Conservation (phyloP, 2,113 vertebrate species). For the Rhagologus leucostigma region DNA sequence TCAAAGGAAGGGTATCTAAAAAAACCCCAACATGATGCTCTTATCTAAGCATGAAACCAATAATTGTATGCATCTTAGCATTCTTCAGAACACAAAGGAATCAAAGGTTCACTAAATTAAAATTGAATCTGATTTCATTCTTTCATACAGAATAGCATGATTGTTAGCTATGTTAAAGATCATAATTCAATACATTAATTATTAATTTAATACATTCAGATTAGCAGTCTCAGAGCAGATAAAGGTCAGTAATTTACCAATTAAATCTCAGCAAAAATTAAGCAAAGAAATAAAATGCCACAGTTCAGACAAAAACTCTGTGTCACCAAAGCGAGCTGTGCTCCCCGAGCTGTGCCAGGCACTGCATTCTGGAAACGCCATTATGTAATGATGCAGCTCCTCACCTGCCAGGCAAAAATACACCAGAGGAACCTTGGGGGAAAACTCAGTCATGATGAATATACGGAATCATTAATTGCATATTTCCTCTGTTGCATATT, state of each 20-base stretch:
- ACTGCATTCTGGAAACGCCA: background rate
- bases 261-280: background rate
- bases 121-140: background rate
- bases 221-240: background rate
- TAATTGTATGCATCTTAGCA: background rate
- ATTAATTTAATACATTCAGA: background rate
- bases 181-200: background rate
- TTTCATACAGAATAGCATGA: background rate
- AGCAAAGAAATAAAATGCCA: background rate
- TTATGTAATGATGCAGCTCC: background rate
- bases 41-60: background rate
- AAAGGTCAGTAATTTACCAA: background rate
- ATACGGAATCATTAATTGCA: background rate
- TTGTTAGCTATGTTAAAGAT: background rate
- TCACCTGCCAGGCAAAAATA: background rate
- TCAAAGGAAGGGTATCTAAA: background rate
- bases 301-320: background rate
- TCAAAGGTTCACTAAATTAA: background rate
- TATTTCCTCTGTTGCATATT: background rate
- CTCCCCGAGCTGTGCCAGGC: background rate
- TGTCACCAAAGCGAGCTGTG: background rate
- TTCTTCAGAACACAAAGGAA: background rate
- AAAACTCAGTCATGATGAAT: background rate
- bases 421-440: background rate
- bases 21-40: background rate